Base-by-base conservation (phyloP, 2,113 vertebrate species). In the Phylloscopus whistleri region DNA sequence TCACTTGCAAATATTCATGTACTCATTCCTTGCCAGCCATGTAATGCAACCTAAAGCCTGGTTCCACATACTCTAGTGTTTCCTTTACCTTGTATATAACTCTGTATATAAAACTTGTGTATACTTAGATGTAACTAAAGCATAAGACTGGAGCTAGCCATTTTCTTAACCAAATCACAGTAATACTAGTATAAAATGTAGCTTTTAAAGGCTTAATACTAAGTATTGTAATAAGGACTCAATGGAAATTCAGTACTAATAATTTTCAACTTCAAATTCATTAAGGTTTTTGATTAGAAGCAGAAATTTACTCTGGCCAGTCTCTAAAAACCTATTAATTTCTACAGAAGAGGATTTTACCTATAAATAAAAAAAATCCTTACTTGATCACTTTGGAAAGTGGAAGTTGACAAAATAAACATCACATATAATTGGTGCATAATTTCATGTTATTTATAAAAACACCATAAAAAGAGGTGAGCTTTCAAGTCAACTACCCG, bases 341-440 rank as follows among this genome's bases (percentile, higher is more conserved):
- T 88, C 46, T 70, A 26, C 30, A 84, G 37, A 84, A 63, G 30
- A 78, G 12, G n/a, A 74, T 78, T 87, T 75, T 74, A 55, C 35
- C 51, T 72, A 78, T 37, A 81, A 80, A 69, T 56, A 33, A 27
- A 67, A 26, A 66, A 95, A 93, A 62, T 44, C 55, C 44, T 89
- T 84, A 53, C 44, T 46, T 49, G 23, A 20, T 77, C 62, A 62
- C 43, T 85, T 46, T 70, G 60, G 60, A 95, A 91, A 93, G 28
- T 76, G 41, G 27, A 94, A 93, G 91, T 89, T 96, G 88, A 51
- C 85, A 95, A 78, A 96, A 95, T 87, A 96, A 96, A 92, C 88
- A 91, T 60, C 41, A 55, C 37, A 55, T 27, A 49, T 84, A 91
- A 95, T 43, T 69, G 67, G 64, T 46, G 48, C 80, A 93, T 89